Conservation (phyloP, 2,888 invertebrate species). For the Tricholauxania praeusta region DNA sequence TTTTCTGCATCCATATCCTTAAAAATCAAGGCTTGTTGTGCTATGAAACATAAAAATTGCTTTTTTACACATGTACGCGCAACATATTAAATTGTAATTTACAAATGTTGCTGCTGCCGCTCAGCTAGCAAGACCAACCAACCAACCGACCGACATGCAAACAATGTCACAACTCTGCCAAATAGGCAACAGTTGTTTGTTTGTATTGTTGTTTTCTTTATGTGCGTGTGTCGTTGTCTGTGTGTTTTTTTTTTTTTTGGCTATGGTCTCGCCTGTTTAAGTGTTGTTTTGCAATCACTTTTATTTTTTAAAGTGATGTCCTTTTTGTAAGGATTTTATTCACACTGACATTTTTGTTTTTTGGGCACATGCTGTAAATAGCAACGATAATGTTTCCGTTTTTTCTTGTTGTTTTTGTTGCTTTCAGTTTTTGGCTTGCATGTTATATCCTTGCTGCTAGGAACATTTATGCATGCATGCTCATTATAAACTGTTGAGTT, state of each 20-base stretch:
- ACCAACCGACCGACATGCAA: constrained; percentile 18
- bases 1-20: constrained; percentile 7
- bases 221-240: not conserved
- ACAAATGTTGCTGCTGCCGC: constrained; percentile 26
- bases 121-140: constrained; percentile 15
- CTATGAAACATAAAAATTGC: too few species aligned
- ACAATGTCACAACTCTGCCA: constrained; percentile 16
- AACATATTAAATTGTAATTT: constrained; percentile 38
- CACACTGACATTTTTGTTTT: constrained; percentile 15
- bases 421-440: not conserved
- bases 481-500: constrained; percentile 32
- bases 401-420: constrained; percentile 18
- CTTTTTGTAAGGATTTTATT: constrained; percentile 2
- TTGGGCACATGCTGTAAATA: constrained; percentile 29
- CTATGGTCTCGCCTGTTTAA: too few species aligned
- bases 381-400: constrained; percentile 23
- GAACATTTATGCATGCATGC: not conserved
- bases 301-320: too few species aligned
- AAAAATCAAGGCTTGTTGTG: too few species aligned
- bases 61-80: constrained; percentile 16
- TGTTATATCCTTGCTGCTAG: not conserved
- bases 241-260: not conserved
- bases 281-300: too few species aligned
- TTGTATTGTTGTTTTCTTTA: constrained; percentile 6
- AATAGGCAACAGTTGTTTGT: constrained; percentile 33